Percentiles rank a stretch among this genome's conserved stretches.
phyloP scores from a whole-genome alignment of 2,888 invertebrate species.

The Plagiodera versicolora region DNA sequence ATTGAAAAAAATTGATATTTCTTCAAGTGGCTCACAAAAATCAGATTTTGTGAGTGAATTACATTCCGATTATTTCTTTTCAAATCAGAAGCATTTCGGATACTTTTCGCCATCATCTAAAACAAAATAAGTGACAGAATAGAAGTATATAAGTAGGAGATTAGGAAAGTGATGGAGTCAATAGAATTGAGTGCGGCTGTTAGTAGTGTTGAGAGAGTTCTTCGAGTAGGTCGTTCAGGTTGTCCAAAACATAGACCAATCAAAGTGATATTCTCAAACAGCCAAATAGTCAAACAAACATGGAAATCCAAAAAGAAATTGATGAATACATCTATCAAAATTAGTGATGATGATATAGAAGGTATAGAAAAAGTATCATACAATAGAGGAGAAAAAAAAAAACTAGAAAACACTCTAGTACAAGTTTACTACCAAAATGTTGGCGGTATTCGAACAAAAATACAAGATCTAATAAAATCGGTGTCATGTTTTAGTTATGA shows the following conservation, averaged over 20 bases:
- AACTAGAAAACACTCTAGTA: background rate
- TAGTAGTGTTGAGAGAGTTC: background rate
- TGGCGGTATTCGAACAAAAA: background rate
- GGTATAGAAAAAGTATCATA: too few relatives aligned
- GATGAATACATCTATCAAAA: background rate
- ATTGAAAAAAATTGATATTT: too few relatives aligned
- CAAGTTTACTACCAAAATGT: background rate
- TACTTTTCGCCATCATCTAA: too few relatives aligned
- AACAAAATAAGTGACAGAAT: background rate
- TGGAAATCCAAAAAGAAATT: background rate
- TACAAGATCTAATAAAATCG: background rate
- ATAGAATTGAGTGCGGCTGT: background rate
- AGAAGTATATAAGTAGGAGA: background rate
- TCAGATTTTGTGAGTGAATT: too few relatives aligned
- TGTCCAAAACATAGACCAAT: background rate
- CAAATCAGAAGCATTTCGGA: too few relatives aligned
- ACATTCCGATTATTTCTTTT: too few relatives aligned
- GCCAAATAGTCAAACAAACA: background rate
- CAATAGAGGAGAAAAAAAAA: background rate
- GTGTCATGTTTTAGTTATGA: constrained; percentile 1
- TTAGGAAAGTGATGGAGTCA: background rate
- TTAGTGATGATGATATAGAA: constrained; percentile 1
- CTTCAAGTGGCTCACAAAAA: too few relatives aligned
- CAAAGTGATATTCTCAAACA: background rate
- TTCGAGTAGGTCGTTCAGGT: background rate